Conservation (phyloP, 1,140 invertebrate species). For the Apocrypta bakeri region DNA sequence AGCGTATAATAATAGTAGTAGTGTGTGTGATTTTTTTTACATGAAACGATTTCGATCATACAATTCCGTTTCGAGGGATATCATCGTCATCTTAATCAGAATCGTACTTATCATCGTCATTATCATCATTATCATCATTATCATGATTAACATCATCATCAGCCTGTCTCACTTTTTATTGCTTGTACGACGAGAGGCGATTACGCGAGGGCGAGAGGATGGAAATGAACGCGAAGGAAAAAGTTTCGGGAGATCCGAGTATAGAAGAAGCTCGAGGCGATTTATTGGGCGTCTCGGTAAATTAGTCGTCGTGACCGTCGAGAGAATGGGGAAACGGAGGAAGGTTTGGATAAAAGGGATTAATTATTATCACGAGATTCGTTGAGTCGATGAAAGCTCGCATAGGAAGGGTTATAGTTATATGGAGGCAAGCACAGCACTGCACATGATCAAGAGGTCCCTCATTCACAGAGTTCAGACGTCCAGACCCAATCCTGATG, state of each 20-base stretch:
- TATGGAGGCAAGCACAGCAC: slow-evolving; percentile 20
- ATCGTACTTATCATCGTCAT: background rate
- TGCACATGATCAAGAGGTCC: background rate
- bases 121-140: too few relatives aligned
- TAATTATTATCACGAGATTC: slow-evolving; percentile 2
- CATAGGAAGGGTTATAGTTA: background rate
- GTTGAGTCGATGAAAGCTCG: slow-evolving; percentile 1
- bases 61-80: background rate
- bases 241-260: background rate
- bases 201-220: background rate
- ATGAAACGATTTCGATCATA: background rate
- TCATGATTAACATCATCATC: background rate
- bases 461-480: slow-evolving; percentile 69
- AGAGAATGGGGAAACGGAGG: too few relatives aligned
- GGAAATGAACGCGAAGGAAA: background rate
- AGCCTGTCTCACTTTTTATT: slow-evolving; percentile 34
- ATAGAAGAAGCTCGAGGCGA: background rate
- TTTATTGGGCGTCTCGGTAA: background rate
- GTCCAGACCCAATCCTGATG: slow-evolving; percentile 72
- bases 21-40: background rate
- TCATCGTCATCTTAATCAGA: background rate
- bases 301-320: background rate
- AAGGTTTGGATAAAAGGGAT: too few relatives aligned
- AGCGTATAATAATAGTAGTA: too few relatives aligned
- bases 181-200: slow-evolving; percentile 31